Evolutionary conservation across 2,888 invertebrate species (phyloP), one percentile per base, ranked within the genome.

Genomic region (Rhagonycha fulva): DNA sequence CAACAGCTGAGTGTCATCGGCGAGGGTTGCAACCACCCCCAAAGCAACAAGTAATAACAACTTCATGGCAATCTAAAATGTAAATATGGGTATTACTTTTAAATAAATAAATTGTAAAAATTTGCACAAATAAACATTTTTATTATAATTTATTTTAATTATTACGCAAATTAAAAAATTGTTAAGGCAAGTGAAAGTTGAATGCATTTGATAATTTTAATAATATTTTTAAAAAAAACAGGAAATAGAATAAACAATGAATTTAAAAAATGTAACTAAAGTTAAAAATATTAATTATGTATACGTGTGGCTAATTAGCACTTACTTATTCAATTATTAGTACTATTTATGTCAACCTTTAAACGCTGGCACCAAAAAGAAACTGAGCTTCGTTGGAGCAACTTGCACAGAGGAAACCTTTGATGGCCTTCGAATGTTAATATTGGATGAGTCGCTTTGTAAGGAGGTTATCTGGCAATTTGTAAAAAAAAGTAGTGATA

Each of bases 1-100:
- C 0, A 82, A 28, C 81, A 89, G 87, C 88, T 89, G 89, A 67
- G 83, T 86, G 80, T 83, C 79, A 80, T 82, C 79, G 68, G 81
- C 72, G 62, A 80, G 81, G 4, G 66, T 66, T 10, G 72, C 32
- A 11, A 79, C 78, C 77, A 78, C 78, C n/a, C 81, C 77, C 83
- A 85, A 79, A 61, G 85, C 76, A 60, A 83, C 78, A 75, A 75
- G 62, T n/a, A 75, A 14, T 3, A 72, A 26, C 4, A 68, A 26
- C 47, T 72, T 72, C 72, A 75, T 75, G 24, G 47, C 26, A 2
- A 60, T 61, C 61, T 71, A 68, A 66, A 66, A 66, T 24, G 19
- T 23, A 62, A 62, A 47, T 47, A 47, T n/a, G 26, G 26, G 1
- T 26, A 7, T n/a, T 47, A 47, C 5, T 47, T 47, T 47, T 47